Evolutionary conservation across 2,797 vertebrate species (phyloP), one percentile per base, ranked within the genome.

Genomic region (Serranus cabrilla): DNA sequence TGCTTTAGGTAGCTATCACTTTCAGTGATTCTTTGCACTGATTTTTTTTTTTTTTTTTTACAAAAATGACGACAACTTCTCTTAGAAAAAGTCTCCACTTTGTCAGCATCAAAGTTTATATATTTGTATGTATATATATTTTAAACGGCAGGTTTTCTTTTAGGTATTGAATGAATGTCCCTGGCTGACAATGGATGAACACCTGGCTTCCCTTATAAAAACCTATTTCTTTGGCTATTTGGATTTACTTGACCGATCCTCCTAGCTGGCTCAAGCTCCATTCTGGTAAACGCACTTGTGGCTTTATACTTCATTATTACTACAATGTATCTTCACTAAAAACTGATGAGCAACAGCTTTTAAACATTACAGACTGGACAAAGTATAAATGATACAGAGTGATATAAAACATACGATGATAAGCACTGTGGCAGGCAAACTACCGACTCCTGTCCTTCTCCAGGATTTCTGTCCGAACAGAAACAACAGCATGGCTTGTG

Each of bases 251-350:
- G 57, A 69, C 61, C 51, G 11, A 68, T 37, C 54, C 57, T 52
- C 66, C 17, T 58, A 25, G 61, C 80, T 62, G 71, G 63, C 67
- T 83, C 57, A 25, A 73, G 72, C 57, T 81, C 65, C 59, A 66
- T 75, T 73, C 67, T 63, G 64, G 37, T 80, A 76, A 90, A 89
- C 39, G 76, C 87, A 88, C 82, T 71, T 78, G 76, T 61, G 82
- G 77, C 76, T 80, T 88, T 37, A 86, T 92, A 92, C 92, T 94
- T 94, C 91, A 92, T 94, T 76, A 50, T 80, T 78, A 57, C 52
- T 18, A 51, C 66, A 45, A 58, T 65, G 70, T 71, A 60, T 89
- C 64, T 83, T 85, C 83, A 80, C 76, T 73, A 54, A 59, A 61
- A 79, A 71, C 65, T 75, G 55, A 76, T n/a, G 75, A 78, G 76